Base-by-base conservation (phyloP, 2,888 invertebrate genomes). In the Drosophila meridiana region DNA sequence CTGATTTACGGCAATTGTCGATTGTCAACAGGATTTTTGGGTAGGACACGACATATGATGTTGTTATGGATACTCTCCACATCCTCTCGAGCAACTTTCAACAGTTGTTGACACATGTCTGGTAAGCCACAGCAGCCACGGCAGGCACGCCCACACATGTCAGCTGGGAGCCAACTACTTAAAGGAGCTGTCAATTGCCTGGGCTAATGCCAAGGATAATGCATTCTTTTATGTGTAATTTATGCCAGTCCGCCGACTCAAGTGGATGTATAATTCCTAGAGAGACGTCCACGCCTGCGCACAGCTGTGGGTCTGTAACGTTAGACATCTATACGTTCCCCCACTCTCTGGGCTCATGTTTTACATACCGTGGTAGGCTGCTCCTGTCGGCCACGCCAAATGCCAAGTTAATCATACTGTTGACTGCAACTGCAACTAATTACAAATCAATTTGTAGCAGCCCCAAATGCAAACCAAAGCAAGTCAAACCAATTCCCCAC, bases 361-460 rank as follows among this genome's bases (percentile, higher is more conserved):
- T 32, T 34, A n/a, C 13, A 9, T 14, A 5, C 55, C 9, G 32
- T 61, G 28, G 57, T 48, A 45, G 30, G 55, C 55, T 65, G 32
- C 34, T 52, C 36, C 53, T 68, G 79, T 66, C 68, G 85, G 69
- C 72, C 62, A 71, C 63, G 58, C 70, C 73, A 69, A 82, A 60
- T 73, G 73, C 68, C 68, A 67, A 75, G 74, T 76, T 81, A 86
- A 90, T 90, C 83, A 83, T 76, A 78, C 67, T 80, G 90, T 85
- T 82, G 86, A 82, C 87, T 83, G 84, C 84, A 76, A 83, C 90
- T 90, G 89, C 80, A 90, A 85, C 91, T 92, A 92, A 92, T 92
- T 91, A 91, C 85, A 90, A 92, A 91, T 92, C 91, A 92, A 92
- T 92, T 92, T 87, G 91, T 90, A 59, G 30, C 81, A 85, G 90